Evolutionary conservation across 2,797 vertebrate species (phyloP).

Genomic region (Clarias fuscus): DNA sequence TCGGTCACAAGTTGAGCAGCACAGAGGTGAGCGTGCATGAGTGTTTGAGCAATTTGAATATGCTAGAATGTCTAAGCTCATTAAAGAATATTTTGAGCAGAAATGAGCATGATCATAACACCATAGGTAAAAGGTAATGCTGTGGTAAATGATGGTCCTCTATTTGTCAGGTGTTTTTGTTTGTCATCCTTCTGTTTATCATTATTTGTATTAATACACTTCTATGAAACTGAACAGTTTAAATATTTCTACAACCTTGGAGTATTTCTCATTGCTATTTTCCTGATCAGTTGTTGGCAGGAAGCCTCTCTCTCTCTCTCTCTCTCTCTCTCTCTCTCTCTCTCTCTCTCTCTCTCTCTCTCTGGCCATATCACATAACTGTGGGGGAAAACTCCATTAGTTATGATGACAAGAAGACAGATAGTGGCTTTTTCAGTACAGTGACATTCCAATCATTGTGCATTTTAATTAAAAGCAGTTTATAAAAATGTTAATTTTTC

Average conservation of each 20-base stretch:
- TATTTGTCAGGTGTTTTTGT: neutral
- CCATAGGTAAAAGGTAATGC: neutral
- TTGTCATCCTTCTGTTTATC: neutral
- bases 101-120: no score
- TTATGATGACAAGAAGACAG: conserved; percentile 11
- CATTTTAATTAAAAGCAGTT: conserved; percentile 81
- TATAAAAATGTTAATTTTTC: conserved; percentile 73
- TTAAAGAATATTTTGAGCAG: no score
- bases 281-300: neutral
- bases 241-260: no score
- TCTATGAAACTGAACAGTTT: neutral
- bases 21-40: no score
- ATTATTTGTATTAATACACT: neutral
- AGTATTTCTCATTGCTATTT: neutral
- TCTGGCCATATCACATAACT: neutral
- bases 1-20: no score
- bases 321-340: conserved; percentile 3
- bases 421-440: conserved; percentile 73
- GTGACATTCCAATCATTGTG: conserved; percentile 81
- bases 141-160: neutral
- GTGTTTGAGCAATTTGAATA: no score
- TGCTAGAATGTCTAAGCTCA: no score
- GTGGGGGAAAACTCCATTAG: neutral
- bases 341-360: neutral
- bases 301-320: neutral